These are phyloP conservation scores for Enteromius afrohamiltoni DNA, from an alignment of 2,797 vertebrate genomes.

Conservation along the genomic window DNA sequence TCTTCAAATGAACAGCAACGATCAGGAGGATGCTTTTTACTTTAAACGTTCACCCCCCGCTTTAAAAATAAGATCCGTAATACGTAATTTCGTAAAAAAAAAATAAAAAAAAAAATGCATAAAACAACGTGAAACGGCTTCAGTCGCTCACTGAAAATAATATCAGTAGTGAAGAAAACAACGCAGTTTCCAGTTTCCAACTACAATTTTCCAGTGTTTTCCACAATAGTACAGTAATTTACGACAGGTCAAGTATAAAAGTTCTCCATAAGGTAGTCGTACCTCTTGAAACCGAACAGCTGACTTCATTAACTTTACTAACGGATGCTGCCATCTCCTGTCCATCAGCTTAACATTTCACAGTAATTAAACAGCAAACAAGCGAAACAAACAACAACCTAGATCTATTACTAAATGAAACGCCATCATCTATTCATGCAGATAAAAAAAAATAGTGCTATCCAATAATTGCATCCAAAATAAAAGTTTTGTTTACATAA, in stretches of 20 bases:
- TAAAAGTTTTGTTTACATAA: not conserved
- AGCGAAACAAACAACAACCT: slow-evolving; percentile 70
- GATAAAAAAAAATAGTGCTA: not conserved
- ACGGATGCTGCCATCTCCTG: not conserved
- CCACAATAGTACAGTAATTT: slow-evolving; percentile 67
- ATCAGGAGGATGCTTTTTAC: not conserved
- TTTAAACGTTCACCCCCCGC: not conserved
- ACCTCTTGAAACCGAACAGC: slow-evolving; percentile 10
- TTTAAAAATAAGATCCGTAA: slow-evolving; percentile 24
- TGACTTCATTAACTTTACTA: not conserved
- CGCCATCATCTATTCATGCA: slow-evolving; percentile 66
- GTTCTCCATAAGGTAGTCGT: not conserved
- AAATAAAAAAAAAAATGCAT: slow-evolving; percentile 41
- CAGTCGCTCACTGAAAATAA: slow-evolving; percentile 1
- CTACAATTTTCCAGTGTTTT: slow-evolving; percentile 53
- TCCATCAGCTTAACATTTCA: slow-evolving; percentile 66
- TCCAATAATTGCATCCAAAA: not conserved
- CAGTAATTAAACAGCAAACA: slow-evolving; percentile 68
- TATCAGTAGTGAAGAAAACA: slow-evolving; percentile 65
- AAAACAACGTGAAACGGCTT: not conserved
- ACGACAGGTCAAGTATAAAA: slow-evolving; percentile 69
- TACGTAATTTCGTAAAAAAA: too few species aligned
- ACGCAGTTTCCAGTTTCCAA: slow-evolving; percentile 23
- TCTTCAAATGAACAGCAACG: not conserved
- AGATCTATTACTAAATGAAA: slow-evolving; percentile 66